Conservation (phyloP, 1,140 invertebrate genomes). For the Thaumetopoea pityocampa region DNA sequence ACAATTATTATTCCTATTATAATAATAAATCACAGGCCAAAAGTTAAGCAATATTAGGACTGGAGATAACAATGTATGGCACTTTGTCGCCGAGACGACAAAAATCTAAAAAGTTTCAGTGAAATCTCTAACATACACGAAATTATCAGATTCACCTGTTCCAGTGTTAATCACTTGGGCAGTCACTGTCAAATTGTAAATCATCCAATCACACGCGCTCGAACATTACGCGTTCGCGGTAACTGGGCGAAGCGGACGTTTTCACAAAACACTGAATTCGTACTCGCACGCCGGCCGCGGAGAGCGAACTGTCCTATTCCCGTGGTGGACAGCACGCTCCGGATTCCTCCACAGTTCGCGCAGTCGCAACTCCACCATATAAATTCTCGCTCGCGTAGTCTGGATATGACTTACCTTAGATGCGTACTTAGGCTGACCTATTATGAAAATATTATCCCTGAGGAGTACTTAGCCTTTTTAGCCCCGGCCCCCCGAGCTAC, state of each 20-base stretch:
- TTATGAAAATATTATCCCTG: neutral
- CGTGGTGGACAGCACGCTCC: constrained; percentile 34
- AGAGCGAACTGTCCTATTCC: constrained; percentile 42
- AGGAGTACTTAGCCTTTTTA: no score
- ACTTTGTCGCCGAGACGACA: no score
- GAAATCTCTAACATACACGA: no score
- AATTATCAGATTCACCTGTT: constrained; percentile 58
- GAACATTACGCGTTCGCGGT: constrained; percentile 41
- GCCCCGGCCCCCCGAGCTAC: no score
- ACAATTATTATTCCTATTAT: no score
- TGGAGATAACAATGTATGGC: no score
- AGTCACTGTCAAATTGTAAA: constrained; percentile 49
- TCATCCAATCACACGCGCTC: constrained; percentile 42
- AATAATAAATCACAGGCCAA: no score
- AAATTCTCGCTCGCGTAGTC: neutral
- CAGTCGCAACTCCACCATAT: constrained; percentile 52
- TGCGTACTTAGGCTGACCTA: neutral
- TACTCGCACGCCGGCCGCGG: constrained; percentile 28
- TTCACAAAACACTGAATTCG: constrained; percentile 15
- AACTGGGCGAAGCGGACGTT: constrained; percentile 11
- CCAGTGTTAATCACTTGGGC: constrained; percentile 49
- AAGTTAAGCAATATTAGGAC: no score
- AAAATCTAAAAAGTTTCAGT: no score
- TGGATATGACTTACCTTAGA: constrained; percentile 1
- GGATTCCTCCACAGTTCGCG: constrained; percentile 42